Conservation (phyloP, 1,140 invertebrate genomes). For the Drosophila serrata region DNA sequence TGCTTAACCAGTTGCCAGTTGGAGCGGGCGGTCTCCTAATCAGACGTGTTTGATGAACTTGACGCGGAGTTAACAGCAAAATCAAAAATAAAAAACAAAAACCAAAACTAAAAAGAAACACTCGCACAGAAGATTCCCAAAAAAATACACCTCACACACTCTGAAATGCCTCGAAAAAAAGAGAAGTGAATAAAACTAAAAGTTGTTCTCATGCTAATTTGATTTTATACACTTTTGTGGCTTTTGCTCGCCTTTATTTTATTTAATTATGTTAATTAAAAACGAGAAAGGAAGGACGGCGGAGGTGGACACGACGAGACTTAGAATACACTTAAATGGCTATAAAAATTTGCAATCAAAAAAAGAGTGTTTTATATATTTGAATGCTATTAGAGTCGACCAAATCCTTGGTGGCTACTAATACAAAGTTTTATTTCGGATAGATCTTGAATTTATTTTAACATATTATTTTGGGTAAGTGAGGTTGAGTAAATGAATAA, state of each 20-base stretch:
- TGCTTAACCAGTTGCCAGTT: conserved; percentile 26
- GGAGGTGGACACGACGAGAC: conserved; percentile 11
- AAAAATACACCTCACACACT: conserved; percentile 11
- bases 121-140: conserved; percentile 29
- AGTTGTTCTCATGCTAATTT: conserved; percentile 79
- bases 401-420: neutral
- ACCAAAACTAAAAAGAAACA: conserved; percentile 28
- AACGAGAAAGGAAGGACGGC: conserved; percentile 53
- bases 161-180: conserved; percentile 16
- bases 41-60: conserved; percentile 79
- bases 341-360: neutral
- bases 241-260: conserved; percentile 71
- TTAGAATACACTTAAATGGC: conserved; percentile 35
- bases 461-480: too few relatives aligned
- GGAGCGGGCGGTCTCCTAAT: conserved; percentile 31
- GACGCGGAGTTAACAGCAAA: conserved; percentile 62
- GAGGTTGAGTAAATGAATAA: too few relatives aligned
- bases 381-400: conserved; percentile 23
- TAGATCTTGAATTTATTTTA: neutral
- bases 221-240: conserved; percentile 48
- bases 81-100: conserved; percentile 19
- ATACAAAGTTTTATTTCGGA: neutral
- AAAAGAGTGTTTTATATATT: too few relatives aligned
- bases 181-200: conserved; percentile 61
- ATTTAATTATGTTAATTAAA: conserved; percentile 80